phyloP scores from a whole-genome alignment of 1,140 invertebrate genomes.

The Drosophila navojoa region DNA sequence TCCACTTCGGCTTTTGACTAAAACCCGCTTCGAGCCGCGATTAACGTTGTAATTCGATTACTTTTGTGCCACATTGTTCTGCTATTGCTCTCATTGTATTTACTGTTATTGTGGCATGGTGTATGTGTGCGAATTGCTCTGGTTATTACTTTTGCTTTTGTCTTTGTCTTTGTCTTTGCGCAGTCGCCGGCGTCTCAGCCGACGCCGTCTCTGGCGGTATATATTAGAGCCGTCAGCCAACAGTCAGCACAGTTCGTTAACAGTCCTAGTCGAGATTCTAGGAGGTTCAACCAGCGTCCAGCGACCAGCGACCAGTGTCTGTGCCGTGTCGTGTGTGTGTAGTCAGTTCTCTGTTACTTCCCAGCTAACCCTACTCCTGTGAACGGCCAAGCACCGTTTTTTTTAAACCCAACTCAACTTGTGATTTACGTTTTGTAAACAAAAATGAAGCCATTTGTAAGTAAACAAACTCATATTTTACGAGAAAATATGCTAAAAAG shows the following conservation, averaged over 20 bases:
- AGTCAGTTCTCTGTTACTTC: conserved; percentile 48
- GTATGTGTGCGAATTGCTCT: conserved; percentile 33
- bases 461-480: conserved; percentile 39
- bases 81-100: conserved; percentile 62
- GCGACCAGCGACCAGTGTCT: conserved; percentile 57
- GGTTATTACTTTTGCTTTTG: conserved; percentile 36
- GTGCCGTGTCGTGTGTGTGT: conserved; percentile 62
- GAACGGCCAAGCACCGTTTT: conserved; percentile 34
- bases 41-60: conserved; percentile 80
- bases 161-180: conserved; percentile 11
- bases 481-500: conserved; percentile 19
- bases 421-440: conserved; percentile 57
- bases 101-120: conserved; percentile 28
- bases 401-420: conserved; percentile 35
- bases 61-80: conserved; percentile 73
- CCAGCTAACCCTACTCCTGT: conserved; percentile 36
- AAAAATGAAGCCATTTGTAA: conserved; percentile 81
- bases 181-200: conserved; percentile 38
- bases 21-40: conserved; percentile 75
- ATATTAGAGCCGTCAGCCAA: conserved; percentile 74
- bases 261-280: conserved; percentile 84
- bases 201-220: conserved; percentile 65
- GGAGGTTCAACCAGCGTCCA: conserved; percentile 83
- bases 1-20: conserved; percentile 42
- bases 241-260: conserved; percentile 84